Percentiles rank a stretch among this genome's conserved stretches.
Conservation (phyloP, 2,113 vertebrate species). For the Ceyx melanurus region DNA sequence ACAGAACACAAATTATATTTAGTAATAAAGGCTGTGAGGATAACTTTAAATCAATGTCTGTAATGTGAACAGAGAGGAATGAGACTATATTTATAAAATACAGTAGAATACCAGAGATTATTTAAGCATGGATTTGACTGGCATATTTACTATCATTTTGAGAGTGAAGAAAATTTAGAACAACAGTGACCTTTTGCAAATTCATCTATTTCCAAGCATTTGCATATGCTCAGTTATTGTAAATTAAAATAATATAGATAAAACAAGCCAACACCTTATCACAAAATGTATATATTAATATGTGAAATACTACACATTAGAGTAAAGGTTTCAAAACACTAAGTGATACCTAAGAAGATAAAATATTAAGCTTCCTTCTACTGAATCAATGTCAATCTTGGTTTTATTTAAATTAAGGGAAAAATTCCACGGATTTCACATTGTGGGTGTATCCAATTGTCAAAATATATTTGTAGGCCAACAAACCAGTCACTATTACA, state of each 20-base stretch:
- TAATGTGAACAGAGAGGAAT: background rate
- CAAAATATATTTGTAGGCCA: background rate
- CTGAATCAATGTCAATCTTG: background rate
- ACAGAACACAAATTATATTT: background rate
- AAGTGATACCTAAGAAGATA: background rate
- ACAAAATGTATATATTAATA: background rate
- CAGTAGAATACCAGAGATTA: background rate
- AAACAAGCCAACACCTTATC: background rate
- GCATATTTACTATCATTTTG: background rate
- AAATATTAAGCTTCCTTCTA: background rate
- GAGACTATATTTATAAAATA: rapidly evolving
- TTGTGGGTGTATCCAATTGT: background rate
- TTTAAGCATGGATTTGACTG: background rate
- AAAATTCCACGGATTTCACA: background rate
- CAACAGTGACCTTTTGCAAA: background rate
- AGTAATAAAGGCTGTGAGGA: background rate
- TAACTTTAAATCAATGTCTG: background rate
- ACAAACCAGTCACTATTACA: background rate
- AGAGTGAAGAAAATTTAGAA: background rate
- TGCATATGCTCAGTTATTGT: background rate
- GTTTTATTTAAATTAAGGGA: background rate
- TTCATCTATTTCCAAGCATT: background rate
- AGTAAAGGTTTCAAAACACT: background rate
- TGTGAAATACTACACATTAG: background rate
- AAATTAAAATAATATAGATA: background rate